Base-by-base conservation (phyloP, 2,797 vertebrate genomes). In the Phrynocephalus guinanensis region DNA sequence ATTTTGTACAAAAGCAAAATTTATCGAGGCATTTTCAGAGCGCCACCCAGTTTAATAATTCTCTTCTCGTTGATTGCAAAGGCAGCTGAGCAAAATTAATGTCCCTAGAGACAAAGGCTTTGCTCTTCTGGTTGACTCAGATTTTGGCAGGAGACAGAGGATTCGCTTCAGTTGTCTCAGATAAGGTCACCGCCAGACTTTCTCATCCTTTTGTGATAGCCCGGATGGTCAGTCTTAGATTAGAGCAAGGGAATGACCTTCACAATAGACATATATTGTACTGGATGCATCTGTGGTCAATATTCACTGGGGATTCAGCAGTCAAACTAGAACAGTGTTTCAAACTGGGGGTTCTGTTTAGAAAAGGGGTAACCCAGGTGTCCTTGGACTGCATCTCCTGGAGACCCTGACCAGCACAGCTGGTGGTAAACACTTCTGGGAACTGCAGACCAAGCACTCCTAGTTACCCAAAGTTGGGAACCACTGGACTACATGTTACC, bases 1-100 rank as follows among this genome's bases (percentile, higher is more conserved):
- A 24, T 48, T 0, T 0, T 70, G 33, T 48, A 33, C 24, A 71
- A 68, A 28, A 0, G 0, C 2, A 1, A 82, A 88, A n/a, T 38
- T 0, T 0, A 3, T 22, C 6, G 48, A 71, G 72, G 22, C 71
- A 30, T 84, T 76, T 15, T 28, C 78, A 50, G 22, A 3, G 1
- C 3, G 0, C 16, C 2, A 7, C 60, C 0, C 0, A 6, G 20
- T 68, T 78, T 8, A 28, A 0, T 0, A 26, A 26, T 18, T 0
- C 9, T 68, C 79, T 26, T 30, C 16, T 68, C 24, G 5, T 44
- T 0, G 4, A 38, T 77, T 67, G 56, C 33, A 0, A 10, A 60
- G 26, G 15, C 84, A 81, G 78, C 50, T 81, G 60, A 73, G 56
- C 33, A 70, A 38, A 10, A 67, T 56, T 79, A 10, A 66, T n/a